A percentile compares a stretch with the other conserved stretches of the same genome.
phyloP scores from a whole-genome alignment of 2,113 vertebrate genomes.

The Pelodiscus sinensis region DNA sequence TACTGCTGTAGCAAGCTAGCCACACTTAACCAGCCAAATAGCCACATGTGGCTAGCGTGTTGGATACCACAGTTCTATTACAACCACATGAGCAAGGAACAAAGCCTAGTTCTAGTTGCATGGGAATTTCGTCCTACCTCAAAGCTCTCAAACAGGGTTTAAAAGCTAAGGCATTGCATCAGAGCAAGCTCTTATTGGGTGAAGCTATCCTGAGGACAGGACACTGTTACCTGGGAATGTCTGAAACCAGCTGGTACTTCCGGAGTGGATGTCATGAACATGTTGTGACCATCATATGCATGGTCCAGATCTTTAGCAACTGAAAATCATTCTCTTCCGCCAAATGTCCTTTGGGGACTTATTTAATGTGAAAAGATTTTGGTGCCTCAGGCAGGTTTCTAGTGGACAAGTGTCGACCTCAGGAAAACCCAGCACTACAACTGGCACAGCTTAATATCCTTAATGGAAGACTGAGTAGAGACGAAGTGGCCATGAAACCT shows the following conservation, averaged over 20 bases:
- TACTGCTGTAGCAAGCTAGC: too few species aligned
- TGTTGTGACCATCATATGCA: not conserved
- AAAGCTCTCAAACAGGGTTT: not conserved
- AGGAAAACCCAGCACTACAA: not conserved
- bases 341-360: rapidly evolving
- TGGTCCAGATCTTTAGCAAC: not conserved
- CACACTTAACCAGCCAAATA: too few species aligned
- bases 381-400: not conserved
- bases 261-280: rapidly evolving
- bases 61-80: not conserved
- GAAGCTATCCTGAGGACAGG: not conserved
- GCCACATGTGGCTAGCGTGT: too few species aligned
- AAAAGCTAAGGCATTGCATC: rapidly evolving
- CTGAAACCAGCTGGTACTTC: not conserved
- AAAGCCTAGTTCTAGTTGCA: not conserved
- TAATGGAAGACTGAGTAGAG: not conserved
- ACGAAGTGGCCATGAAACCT: not conserved
- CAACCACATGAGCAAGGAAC: not conserved
- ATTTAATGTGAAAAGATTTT: rapidly evolving
- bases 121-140: not conserved
- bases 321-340: not conserved
- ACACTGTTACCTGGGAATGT: not conserved
- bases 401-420: not conserved
- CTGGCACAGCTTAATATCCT: not conserved
- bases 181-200: not conserved